Evolutionary conservation across 2,113 vertebrate genomes (phyloP).

Genomic region (Syrrhaptes paradoxus): DNA sequence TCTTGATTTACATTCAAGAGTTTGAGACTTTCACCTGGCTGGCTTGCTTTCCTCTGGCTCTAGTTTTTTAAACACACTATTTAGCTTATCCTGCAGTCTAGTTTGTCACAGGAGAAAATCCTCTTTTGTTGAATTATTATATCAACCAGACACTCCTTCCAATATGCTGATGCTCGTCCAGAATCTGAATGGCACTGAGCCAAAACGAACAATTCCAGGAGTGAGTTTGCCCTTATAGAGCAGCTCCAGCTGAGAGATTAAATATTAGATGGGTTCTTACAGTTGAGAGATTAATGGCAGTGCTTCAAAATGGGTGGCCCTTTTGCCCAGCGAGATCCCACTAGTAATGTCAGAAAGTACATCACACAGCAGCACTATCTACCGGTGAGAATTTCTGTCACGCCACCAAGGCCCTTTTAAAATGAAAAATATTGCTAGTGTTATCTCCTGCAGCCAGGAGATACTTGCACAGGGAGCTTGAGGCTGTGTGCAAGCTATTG

Average conservation of each 20-base stretch:
- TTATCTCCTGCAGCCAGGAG: not conserved
- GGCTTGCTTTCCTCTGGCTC: not conserved
- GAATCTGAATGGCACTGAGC: not conserved
- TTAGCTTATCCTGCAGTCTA: not conserved
- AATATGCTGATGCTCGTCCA: not conserved
- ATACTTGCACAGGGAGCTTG: not conserved
- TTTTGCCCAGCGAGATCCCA: not conserved
- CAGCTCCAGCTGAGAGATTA: not conserved
- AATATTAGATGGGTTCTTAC: not conserved
- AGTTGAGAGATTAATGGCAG: not conserved
- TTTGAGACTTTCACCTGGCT: not conserved
- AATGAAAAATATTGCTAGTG: not conserved
- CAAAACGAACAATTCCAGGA: not conserved
- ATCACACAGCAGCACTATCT: not conserved
- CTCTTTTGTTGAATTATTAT: conserved; percentile 10
- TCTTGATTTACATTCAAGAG: not conserved
- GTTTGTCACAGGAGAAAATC: not conserved
- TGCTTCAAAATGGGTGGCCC: not conserved
- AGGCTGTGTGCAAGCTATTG: not conserved
- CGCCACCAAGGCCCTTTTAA: not conserved
- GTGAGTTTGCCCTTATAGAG: not conserved
- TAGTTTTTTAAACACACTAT: not conserved
- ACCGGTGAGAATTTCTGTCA: not conserved
- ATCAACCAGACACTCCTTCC: not conserved
- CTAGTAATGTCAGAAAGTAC: not conserved